These are phyloP conservation scores for Glaucomys volans DNA, from an alignment of 2,113 vertebrate species.

Conservation along the genomic window DNA sequence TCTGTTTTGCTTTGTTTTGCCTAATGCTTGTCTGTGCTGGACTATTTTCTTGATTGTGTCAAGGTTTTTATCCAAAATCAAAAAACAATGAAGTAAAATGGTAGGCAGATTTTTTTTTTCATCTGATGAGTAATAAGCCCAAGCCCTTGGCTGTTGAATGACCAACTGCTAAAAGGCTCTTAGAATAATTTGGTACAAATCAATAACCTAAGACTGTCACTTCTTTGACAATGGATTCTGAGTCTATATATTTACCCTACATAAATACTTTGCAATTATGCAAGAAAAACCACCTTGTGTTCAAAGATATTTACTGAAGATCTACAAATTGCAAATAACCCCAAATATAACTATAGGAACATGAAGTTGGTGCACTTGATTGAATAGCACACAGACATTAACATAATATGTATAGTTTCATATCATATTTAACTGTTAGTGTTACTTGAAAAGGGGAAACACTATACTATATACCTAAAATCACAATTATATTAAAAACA, in stretches of 20 bases:
- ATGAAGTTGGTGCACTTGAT: not conserved
- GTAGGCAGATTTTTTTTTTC: not conserved
- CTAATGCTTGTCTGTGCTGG: no score
- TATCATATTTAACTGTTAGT: not conserved
- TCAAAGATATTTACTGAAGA: not conserved
- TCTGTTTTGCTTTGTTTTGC: not conserved
- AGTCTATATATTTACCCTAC: not conserved
- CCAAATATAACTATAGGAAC: not conserved
- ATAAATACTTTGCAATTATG: not conserved
- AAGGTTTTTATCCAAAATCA: not conserved
- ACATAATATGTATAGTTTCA: not conserved
- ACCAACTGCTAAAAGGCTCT: not conserved
- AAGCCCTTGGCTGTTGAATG: not conserved
- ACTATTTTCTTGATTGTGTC: not conserved
- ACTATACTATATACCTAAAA: not conserved
- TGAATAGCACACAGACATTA: not conserved
- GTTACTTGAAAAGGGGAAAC: not conserved
- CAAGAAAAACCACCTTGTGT: not conserved
- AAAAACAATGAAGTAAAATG: not conserved
- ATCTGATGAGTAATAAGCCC: not conserved
- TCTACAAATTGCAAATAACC: not conserved
- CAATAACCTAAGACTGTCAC: not conserved
- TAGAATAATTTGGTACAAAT: not conserved
- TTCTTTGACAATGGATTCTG: not conserved
- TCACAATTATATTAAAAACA: not conserved